Base-by-base conservation (phyloP, 2,888 invertebrate species). In the Phasia obesa region DNA sequence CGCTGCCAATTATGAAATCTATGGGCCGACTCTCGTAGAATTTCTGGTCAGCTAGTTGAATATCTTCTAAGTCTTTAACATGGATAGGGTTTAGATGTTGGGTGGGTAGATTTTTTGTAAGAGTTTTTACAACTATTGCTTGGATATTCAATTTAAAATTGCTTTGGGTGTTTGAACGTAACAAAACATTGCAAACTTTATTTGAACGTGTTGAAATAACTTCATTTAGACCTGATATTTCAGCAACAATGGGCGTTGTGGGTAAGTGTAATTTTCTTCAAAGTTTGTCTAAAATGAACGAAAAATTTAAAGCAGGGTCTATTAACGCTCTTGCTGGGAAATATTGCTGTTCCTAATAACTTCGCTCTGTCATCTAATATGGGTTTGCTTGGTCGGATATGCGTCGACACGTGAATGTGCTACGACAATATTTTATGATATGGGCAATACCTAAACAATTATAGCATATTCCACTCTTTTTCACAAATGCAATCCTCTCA, bases 351-450 rank as follows among this genome's bases (percentile, higher is more conserved):
- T 13, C 44, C 44, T 44, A 3, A 44, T 4, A 4, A 4, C 15
- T 44, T 2, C 1, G 44, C 15, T 2, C 2, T 44, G n/a, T n/a
- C n/a, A n/a, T n/a, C n/a, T n/a, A n/a, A n/a, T n/a, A n/a, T n/a
- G n/a, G n/a, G n/a, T n/a, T 1, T 2, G 0, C 9, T 44, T 44
- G 9, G 1, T 15, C 4, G 2, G 2, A n/a, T n/a, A n/a, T n/a
- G 55, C n/a, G 27, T 6, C 31, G 55, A 17, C 35, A 57, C 17
- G 57, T 57, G 19, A 57, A 57, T 7, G 35, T 19, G 25, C 27
- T 57, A 9, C 2, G 1, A 31, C 57, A 57, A 2, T 57, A 31
- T 31, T 53, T 53, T 5, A 53, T 53, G n/a, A 9, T n/a, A 13
- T 53, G 53, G n/a, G 7, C 25, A 4, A 53, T 53, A 1, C 25